A percentile compares a stretch with the other conserved stretches of the same genome.
Conservation (phyloP, 2,888 invertebrate species). For the Bembecia ichneumoniformis region DNA sequence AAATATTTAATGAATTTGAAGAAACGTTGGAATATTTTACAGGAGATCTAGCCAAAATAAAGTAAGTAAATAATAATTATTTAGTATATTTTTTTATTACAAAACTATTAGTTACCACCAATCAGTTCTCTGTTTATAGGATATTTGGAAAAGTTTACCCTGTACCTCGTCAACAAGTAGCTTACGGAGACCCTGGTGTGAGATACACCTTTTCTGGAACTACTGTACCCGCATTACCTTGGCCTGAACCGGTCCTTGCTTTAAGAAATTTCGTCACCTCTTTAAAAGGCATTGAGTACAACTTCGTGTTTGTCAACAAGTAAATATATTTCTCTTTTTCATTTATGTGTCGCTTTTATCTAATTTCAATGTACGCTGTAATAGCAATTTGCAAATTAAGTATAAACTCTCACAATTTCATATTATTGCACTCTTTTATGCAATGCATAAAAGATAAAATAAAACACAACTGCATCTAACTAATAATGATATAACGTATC, state of each 20-base stretch:
- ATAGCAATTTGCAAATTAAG: neutral
- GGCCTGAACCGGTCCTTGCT: constrained; percentile 67
- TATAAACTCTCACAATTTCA: too few relatives aligned
- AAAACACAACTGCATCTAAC: too few relatives aligned
- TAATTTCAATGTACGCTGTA: neutral
- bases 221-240: constrained; percentile 75
- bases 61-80: constrained; percentile 29
- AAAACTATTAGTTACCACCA: neutral
- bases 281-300: constrained; percentile 71
- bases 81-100: neutral
- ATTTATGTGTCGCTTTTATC: neutral
- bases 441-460: too few relatives aligned
- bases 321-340: constrained; percentile 28
- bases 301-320: constrained; percentile 79
- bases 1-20: constrained; percentile 67
- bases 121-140: constrained; percentile 26
- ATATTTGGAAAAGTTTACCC: constrained; percentile 78
- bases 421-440: too few relatives aligned
- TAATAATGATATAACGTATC: neutral
- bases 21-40: constrained; percentile 73
- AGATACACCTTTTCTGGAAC: constrained; percentile 77
- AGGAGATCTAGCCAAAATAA: constrained; percentile 74
- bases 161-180: constrained; percentile 79
- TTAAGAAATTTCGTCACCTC: constrained; percentile 63
- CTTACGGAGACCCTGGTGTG: constrained; percentile 76